Evolutionary conservation across 2,113 vertebrate species (phyloP).

Genomic region (Solenodon paradoxus): DNA sequence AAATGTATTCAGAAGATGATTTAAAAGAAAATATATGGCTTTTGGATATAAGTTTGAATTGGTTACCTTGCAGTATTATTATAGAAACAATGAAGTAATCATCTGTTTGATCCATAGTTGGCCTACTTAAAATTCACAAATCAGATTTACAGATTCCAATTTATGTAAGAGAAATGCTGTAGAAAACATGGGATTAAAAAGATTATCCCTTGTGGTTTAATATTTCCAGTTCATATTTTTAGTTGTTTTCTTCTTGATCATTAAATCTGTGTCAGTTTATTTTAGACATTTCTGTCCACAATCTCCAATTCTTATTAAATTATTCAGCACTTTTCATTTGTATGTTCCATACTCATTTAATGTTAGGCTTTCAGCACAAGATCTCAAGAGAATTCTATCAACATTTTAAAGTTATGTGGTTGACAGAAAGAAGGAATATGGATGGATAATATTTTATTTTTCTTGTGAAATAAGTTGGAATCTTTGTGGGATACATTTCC

Average conservation of each 20-base stretch:
- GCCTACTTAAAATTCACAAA: constrained; percentile 75
- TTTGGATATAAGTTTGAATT: constrained; percentile 73
- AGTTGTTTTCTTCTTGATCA: constrained; percentile 53
- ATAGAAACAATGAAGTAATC: constrained; percentile 56
- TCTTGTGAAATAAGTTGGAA: not conserved
- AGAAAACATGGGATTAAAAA: constrained; percentile 18
- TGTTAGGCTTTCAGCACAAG: constrained; percentile 54
- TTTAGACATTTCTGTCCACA: constrained; percentile 61
- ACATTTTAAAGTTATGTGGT: constrained; percentile 48
- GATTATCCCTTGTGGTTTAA: constrained; percentile 50
- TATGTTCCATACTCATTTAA: constrained; percentile 45
- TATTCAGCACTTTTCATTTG: constrained; percentile 61
- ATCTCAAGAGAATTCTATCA: constrained; percentile 31
- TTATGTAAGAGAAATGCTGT: constrained; percentile 33
- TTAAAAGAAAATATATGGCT: constrained; percentile 76
- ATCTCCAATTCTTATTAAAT: constrained; percentile 58
- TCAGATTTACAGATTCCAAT: constrained; percentile 61
- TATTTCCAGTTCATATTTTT: constrained; percentile 59
- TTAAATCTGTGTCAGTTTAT: constrained; percentile 43
- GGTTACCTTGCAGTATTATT: constrained; percentile 62
- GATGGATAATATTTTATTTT: not conserved
- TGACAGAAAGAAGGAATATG: constrained; percentile 18
- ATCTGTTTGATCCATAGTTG: constrained; percentile 62
- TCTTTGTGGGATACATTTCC: constrained; percentile 26
- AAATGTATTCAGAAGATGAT: constrained; percentile 79